A percentile compares a stretch with the other conserved stretches of the same genome.
These are phyloP conservation scores for Cirrhinus molitorella DNA, from an alignment of 2,797 vertebrate species.

Conservation along the genomic window DNA sequence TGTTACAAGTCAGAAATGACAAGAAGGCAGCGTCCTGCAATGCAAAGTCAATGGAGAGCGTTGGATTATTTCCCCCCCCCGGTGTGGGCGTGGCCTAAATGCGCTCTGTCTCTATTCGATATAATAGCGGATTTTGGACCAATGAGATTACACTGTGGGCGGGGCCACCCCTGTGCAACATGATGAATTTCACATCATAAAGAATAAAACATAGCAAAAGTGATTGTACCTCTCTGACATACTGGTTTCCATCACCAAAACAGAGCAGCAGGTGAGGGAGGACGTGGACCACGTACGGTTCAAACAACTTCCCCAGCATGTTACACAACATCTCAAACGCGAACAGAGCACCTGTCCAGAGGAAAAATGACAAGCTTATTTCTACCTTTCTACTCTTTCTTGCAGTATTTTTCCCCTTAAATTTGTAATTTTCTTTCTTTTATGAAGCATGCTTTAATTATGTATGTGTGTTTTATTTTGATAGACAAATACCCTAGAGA, in stretches of 20 bases:
- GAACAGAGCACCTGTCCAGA: constrained; percentile 89
- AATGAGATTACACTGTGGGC: neutral
- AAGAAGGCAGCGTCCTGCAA: too few species aligned
- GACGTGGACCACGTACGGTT: constrained; percentile 97
- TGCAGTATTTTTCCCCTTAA: too few species aligned
- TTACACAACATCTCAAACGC: constrained; percentile 99
- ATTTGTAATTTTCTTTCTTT: too few species aligned
- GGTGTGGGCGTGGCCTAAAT: too few species aligned
- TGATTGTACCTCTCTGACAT: constrained; percentile 91
- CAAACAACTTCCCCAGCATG: constrained; percentile 98
- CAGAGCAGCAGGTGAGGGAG: constrained; percentile 95
- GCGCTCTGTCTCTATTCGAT: too few species aligned
- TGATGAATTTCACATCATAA: too few species aligned
- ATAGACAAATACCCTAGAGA: neutral
- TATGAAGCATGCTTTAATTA: too few species aligned
- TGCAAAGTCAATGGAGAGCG: too few species aligned
- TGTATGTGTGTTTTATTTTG: too few species aligned
- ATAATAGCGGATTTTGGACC: neutral
- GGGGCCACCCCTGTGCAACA: neutral
- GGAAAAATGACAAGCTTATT: neutral
- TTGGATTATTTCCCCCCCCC: too few species aligned
- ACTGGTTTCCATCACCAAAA: constrained; percentile 98
- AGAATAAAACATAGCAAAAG: neutral
- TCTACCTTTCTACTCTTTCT: neutral
- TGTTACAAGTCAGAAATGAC: too few species aligned